These are phyloP conservation scores for Hippocampus kuda DNA, from an alignment of 2,797 vertebrate genomes.

Conservation along the genomic window DNA sequence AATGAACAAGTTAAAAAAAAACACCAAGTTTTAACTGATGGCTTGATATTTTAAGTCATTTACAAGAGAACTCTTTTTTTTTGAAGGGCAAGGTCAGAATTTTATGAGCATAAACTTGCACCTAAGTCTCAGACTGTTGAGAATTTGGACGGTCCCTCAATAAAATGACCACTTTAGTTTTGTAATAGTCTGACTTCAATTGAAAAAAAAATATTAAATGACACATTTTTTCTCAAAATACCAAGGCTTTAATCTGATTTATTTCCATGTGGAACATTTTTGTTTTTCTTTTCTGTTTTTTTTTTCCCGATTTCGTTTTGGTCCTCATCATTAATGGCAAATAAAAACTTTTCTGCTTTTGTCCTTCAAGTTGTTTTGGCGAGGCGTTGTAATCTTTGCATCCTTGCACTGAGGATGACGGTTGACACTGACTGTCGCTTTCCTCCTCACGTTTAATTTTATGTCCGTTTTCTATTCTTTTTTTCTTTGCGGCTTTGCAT, in stretches of 20 bases:
- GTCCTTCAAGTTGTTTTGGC: neutral
- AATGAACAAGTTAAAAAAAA: neutral
- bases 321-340: neutral
- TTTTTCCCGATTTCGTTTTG: neutral
- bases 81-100: no score
- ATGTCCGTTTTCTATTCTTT: neutral
- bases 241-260: neutral
- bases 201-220: neutral
- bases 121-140: neutral
- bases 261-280: neutral
- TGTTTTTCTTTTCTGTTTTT: neutral
- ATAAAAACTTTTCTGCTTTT: neutral
- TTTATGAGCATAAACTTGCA: neutral
- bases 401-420: neutral
- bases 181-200: neutral
- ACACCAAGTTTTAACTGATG: neutral
- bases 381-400: neutral
- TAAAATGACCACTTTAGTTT: neutral
- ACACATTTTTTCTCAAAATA: no score
- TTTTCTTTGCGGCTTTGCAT: neutral
- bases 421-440: no score
- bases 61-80: neutral
- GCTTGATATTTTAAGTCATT: neutral
- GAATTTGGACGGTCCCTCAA: neutral
- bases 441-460: neutral